phyloP scores from a whole-genome alignment of 2,797 vertebrate species.

The Aphelocoma californica region DNA sequence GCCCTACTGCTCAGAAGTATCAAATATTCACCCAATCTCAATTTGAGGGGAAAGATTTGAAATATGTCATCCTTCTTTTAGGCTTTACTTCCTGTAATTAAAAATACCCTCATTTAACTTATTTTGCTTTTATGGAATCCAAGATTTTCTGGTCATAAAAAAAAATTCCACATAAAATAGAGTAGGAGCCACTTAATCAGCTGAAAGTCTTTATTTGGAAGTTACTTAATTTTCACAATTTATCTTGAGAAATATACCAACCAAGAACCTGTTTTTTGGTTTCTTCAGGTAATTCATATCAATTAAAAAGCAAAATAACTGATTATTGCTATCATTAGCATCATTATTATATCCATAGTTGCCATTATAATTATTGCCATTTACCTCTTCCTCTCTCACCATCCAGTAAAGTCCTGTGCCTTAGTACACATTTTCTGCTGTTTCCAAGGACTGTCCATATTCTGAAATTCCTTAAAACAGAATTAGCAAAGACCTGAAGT shows the following conservation, averaged over 20 bases:
- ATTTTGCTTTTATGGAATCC: neutral
- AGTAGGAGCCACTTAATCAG: neutral
- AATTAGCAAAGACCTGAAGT: neutral
- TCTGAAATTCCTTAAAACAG: neutral
- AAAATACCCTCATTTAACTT: neutral
- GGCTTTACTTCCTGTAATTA: neutral
- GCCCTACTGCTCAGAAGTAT: neutral
- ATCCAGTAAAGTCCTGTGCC: neutral
- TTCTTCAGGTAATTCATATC: neutral
- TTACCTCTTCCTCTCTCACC: neutral
- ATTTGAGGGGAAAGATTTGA: neutral
- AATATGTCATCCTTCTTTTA: neutral
- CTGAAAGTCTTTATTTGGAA: neutral
- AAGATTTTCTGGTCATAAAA: neutral
- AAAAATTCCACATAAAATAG: neutral
- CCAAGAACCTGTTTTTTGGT: neutral
- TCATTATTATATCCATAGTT: neutral
- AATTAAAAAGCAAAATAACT: neutral
- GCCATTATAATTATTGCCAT: neutral
- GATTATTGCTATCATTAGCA: neutral
- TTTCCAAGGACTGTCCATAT: neutral
- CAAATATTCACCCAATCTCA: neutral
- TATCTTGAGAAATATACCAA: neutral
- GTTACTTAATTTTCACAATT: neutral
- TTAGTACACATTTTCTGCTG: neutral